Percentiles rank a stretch among this genome's conserved stretches.
Evolutionary conservation across 2,888 invertebrate genomes (phyloP).

Genomic region (Machimus rusticus): DNA sequence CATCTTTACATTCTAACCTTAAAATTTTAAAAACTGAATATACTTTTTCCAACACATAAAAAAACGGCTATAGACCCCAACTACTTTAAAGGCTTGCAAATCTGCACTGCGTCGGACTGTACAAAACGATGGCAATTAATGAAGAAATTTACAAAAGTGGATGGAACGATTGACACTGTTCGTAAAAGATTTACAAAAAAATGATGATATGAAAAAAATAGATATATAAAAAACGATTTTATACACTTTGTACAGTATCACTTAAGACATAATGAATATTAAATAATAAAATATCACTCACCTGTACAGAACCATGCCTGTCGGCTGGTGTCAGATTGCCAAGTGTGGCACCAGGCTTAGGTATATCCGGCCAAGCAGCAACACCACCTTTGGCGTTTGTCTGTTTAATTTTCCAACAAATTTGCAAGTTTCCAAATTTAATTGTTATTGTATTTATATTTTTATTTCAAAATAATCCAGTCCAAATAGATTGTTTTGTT

Average conservation of each 20-base stretch:
- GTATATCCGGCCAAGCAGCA: conserved; percentile 84
- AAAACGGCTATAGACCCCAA: background rate
- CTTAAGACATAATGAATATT: conserved; percentile 28
- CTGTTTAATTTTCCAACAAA: conserved; percentile 49
- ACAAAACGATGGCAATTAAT: background rate
- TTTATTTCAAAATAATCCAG: background rate
- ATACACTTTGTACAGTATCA: conserved; percentile 26
- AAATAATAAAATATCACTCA: conserved; percentile 62
- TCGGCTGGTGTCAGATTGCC: conserved; percentile 93
- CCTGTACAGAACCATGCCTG: conserved; percentile 97
- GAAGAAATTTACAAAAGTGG: background rate
- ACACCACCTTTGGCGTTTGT: conserved; percentile 74
- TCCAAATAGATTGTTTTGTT: background rate
- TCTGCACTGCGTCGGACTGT: background rate
- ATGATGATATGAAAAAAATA: background rate
- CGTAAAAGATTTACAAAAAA: background rate
- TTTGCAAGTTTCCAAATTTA: background rate
- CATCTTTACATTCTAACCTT: background rate
- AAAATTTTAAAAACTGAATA: background rate
- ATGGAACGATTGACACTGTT: background rate
- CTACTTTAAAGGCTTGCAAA: background rate
- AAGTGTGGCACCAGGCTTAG: conserved; percentile 79
- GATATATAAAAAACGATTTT: background rate
- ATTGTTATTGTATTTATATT: conserved; percentile 41
- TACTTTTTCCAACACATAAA: background rate